Conservation (phyloP, 2,888 invertebrate genomes). For the Nephrotoma appendiculata region DNA sequence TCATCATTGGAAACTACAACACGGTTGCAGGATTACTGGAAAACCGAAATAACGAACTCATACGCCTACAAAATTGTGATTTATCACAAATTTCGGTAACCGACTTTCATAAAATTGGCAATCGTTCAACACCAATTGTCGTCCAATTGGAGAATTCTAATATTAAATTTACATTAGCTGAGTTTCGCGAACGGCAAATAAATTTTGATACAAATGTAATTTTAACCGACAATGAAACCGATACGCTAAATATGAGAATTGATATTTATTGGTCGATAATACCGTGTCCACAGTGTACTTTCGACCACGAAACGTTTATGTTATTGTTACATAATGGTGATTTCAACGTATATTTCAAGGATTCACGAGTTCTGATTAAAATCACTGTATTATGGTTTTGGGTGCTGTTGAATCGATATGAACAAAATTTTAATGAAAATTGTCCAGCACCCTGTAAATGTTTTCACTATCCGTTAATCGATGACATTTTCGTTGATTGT, state of each 20-base stretch:
- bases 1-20: background rate
- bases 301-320: background rate
- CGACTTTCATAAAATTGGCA: background rate
- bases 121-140: background rate
- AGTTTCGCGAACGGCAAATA: background rate
- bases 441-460: background rate
- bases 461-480: background rate
- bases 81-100: background rate
- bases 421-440: background rate
- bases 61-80: background rate
- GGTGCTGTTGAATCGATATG: background rate
- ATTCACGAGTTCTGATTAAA: background rate
- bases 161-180: background rate
- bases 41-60: background rate
- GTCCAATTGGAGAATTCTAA: background rate
- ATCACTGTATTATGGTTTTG: background rate
- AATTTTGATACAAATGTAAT: background rate
- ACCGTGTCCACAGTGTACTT: background rate
- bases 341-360: background rate
- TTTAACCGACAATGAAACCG: background rate
- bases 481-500: background rate
- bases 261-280: background rate
- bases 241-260: background rate
- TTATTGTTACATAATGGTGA: background rate
- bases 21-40: background rate